phyloP scores from a whole-genome alignment of 2,797 vertebrate species.

The Chromobotia macracanthus region DNA sequence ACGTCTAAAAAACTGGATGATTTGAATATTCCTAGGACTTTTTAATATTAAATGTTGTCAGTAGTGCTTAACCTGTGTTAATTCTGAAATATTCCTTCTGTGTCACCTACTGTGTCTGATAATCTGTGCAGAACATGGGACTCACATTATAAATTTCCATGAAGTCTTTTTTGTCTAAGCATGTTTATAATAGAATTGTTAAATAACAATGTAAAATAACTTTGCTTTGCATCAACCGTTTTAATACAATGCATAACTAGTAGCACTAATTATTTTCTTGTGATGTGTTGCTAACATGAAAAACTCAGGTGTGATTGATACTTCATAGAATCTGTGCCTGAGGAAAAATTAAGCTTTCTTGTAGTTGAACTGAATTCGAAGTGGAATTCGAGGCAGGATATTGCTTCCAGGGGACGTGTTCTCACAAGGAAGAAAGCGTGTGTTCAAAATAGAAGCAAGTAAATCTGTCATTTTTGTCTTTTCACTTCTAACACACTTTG shows the following conservation, averaged over 20 bases:
- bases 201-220: not conserved
- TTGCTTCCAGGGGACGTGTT: conserved; percentile 23
- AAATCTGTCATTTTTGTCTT: conserved; percentile 50
- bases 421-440: conserved; percentile 27
- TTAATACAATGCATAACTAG: not conserved
- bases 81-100: not conserved
- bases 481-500: conserved; percentile 41
- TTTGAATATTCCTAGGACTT: too few relatives aligned
- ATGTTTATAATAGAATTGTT: too few relatives aligned
- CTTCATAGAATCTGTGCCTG: not conserved
- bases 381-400: conserved; percentile 20
- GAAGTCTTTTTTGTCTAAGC: too few relatives aligned
- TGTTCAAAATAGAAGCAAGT: conserved; percentile 32
- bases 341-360: conserved; percentile 66
- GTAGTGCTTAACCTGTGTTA: too few relatives aligned
- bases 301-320: conserved; percentile 12
- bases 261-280: not conserved
- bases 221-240: not conserved
- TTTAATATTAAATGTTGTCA: too few relatives aligned
- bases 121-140: conserved; percentile 10
- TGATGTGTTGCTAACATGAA: not conserved
- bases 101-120: too few relatives aligned
- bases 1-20: too few relatives aligned
- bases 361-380: conserved; percentile 19
- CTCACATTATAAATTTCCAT: not conserved